Percentiles rank a stretch among this genome's conserved stretches.
These are phyloP conservation scores for Sialia sialis DNA, from an alignment of 2,113 vertebrate species.

Conservation along the genomic window DNA sequence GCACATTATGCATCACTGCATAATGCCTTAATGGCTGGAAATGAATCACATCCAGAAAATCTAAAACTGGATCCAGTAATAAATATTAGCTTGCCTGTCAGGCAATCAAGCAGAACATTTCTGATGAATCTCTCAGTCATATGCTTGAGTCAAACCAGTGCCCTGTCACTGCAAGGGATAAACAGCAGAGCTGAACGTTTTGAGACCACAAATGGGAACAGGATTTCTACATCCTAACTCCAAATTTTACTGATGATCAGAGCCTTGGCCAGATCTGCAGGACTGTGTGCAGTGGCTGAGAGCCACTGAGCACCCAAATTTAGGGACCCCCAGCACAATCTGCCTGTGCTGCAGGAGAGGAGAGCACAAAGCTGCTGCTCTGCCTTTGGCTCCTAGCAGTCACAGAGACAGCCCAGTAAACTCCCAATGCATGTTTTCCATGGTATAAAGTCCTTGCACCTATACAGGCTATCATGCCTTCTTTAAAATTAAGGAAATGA, in stretches of 20 bases:
- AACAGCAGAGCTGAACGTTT: background rate
- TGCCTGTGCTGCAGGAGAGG: background rate
- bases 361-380: background rate
- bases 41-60: slow-evolving; percentile 59
- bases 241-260: accelerated
- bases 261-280: background rate
- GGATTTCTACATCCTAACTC: background rate
- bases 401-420: accelerated
- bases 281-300: background rate
- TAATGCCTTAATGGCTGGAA: slow-evolving; percentile 70
- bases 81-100: slow-evolving; percentile 51
- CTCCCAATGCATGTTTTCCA: accelerated
- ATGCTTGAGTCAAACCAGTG: background rate
- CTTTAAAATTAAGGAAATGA: background rate
- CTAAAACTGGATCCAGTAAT: slow-evolving; percentile 52
- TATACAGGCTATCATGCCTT: background rate
- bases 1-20: slow-evolving; percentile 55
- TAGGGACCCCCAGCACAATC: background rate
- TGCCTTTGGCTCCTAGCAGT: background rate
- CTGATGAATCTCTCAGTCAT: background rate
- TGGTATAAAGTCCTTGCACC: accelerated
- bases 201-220: accelerated
- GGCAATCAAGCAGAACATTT: background rate
- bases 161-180: background rate
- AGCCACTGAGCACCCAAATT: background rate